Percentiles rank a stretch among this genome's conserved stretches.
Conservation (phyloP, 64 coral and sea anemone genomes). For the Montipora foliosa region DNA sequence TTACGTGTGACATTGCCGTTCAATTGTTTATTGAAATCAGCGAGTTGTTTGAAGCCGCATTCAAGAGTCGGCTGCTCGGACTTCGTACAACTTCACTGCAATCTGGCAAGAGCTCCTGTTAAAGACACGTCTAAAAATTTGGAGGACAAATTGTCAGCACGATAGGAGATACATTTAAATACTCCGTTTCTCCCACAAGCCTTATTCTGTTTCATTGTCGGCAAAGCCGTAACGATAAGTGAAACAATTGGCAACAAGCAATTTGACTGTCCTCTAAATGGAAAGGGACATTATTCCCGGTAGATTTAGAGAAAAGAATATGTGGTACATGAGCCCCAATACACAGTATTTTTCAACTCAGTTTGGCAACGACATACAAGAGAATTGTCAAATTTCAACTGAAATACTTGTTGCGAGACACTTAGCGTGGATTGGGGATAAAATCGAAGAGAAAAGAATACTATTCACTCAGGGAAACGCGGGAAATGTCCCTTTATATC, state of each 20-base stretch:
- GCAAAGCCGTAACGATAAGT: neutral
- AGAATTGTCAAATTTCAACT: neutral
- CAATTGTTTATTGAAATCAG: constrained; percentile 25
- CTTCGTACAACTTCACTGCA: neutral
- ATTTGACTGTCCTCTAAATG: constrained; percentile 10
- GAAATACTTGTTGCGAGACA: constrained; percentile 20
- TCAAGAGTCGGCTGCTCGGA: neutral
- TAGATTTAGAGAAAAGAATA: neutral
- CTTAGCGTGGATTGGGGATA: constrained; percentile 32
- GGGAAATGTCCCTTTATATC: neutral
- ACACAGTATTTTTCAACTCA: neutral
- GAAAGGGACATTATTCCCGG: neutral
- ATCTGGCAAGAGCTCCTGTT: neutral
- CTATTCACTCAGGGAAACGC: neutral
- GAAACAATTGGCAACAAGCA: neutral
- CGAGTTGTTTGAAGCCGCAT: too few relatives aligned
- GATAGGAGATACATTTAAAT: neutral
- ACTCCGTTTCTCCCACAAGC: neutral
- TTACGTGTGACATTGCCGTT: constrained; percentile 16
- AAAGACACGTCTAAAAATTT: neutral
- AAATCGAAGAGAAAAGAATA: constrained; percentile 5
- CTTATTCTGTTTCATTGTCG: neutral
- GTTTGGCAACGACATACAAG: neutral
- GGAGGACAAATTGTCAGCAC: neutral
- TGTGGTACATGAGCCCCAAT: neutral